phyloP scores from a whole-genome alignment of 2,113 vertebrate genomes.

The Megalops atlanticus region DNA sequence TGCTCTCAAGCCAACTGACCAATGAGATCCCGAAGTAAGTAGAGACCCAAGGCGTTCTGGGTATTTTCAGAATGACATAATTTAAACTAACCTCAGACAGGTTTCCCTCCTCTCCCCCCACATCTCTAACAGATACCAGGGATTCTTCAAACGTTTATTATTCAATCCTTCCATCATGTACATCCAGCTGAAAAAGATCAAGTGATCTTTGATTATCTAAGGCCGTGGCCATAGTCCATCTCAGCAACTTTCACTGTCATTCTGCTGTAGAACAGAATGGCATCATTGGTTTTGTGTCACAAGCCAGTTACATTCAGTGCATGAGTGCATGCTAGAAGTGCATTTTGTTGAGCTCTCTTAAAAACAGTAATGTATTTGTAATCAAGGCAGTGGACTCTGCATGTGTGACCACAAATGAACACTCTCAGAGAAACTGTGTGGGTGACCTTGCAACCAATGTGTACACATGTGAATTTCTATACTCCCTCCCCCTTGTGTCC shows the following conservation, averaged over 20 bases:
- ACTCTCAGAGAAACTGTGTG: neutral
- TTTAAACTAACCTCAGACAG: slow-evolving; percentile 54
- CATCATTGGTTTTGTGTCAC: neutral
- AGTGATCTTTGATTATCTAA: neutral
- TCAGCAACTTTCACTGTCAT: neutral
- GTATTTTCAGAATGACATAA: slow-evolving; percentile 36
- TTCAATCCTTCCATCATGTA: neutral
- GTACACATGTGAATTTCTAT: neutral
- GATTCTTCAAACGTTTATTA: neutral
- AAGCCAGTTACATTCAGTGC: neutral
- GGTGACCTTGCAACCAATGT: neutral
- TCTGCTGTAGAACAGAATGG: neutral
- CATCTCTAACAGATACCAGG: neutral
- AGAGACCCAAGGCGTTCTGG: slow-evolving; percentile 53
- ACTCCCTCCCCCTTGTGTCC: neutral
- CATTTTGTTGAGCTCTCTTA: neutral
- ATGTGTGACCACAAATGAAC: neutral
- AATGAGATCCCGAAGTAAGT: slow-evolving; percentile 99
- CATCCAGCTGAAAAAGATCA: neutral
- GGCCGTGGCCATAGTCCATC: neutral
- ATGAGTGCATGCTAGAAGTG: neutral
- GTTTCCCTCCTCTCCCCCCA: neutral
- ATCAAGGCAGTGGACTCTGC: neutral
- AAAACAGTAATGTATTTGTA: neutral
- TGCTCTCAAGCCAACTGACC: slow-evolving; percentile 94